phyloP scores from a whole-genome alignment of 2,113 vertebrate genomes.

The Motacilla alba region DNA sequence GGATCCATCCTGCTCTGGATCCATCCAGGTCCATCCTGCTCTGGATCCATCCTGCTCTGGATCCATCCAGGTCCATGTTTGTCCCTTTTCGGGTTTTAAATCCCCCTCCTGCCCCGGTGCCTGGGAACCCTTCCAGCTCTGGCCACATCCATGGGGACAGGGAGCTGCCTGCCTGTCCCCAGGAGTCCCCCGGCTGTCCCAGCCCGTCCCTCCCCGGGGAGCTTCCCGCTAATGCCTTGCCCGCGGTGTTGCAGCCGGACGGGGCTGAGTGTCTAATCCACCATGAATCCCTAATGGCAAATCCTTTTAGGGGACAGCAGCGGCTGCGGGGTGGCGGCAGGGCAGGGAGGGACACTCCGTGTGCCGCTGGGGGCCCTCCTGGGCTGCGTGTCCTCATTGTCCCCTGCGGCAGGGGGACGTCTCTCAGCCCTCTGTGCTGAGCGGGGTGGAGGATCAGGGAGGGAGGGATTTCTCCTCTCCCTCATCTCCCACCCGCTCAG shows the following conservation, averaged over 20 bases:
- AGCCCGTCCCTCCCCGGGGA: accelerated
- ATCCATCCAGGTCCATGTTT: not conserved
- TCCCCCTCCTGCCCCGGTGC: not conserved
- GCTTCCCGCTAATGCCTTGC: accelerated
- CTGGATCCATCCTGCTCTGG: not conserved
- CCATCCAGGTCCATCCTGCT: not conserved
- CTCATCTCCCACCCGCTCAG: not conserved
- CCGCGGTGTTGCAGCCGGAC: not conserved
- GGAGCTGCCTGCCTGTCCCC: not conserved
- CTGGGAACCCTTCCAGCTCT: not conserved
- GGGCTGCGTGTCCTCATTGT: accelerated
- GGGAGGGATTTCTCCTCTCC: not conserved
- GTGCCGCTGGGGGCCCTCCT: not conserved
- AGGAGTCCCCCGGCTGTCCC: not conserved
- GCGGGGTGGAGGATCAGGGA: accelerated
- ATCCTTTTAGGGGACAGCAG: not conserved
- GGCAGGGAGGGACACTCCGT: accelerated
- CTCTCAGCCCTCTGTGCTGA: accelerated
- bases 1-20: not conserved
- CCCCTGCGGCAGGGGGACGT: not conserved
- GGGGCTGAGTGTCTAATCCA: not conserved
- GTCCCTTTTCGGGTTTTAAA: not conserved
- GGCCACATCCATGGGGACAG: accelerated
- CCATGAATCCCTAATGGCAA: not conserved
- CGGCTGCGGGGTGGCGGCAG: not conserved